A percentile compares a stretch with the other conserved stretches of the same genome.
Conservation (phyloP, 2,888 invertebrate species). For the Dasypolia templi region DNA sequence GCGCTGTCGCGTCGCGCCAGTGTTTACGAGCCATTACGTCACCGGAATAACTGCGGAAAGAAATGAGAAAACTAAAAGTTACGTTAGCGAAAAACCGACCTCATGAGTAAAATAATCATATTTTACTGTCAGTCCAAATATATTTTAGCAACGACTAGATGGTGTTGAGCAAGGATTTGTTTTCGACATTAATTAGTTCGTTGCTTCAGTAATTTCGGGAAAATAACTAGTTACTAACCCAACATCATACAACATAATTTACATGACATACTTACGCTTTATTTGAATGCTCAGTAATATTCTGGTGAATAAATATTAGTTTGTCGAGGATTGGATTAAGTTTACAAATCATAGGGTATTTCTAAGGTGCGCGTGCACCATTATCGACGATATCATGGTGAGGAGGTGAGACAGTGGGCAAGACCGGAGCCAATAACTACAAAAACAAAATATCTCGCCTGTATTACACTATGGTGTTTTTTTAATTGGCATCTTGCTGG, state of each 20-base stretch:
- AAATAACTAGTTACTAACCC: constrained; percentile 23
- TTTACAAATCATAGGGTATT: neutral
- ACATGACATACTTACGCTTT: neutral
- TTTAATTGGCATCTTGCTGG: too few relatives aligned
- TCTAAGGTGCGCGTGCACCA: too few relatives aligned
- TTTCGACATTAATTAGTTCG: constrained; percentile 33
- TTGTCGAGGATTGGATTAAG: neutral
- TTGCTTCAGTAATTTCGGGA: constrained; percentile 19
- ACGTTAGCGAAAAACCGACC: neutral
- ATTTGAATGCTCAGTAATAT: constrained; percentile 4
- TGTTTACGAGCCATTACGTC: too few relatives aligned
- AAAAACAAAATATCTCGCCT: neutral
- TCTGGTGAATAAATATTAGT: neutral
- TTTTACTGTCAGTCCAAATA: neutral
- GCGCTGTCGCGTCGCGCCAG: too few relatives aligned
- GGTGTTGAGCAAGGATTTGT: constrained; percentile 1
- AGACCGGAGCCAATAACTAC: neutral
- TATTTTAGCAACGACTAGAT: constrained; percentile 2
- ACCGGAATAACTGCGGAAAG: neutral
- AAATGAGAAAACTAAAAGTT: neutral
- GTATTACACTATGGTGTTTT: too few relatives aligned
- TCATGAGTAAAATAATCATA: neutral
- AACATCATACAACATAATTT: neutral
- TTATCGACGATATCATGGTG: neutral
- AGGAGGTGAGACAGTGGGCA: neutral